Base-by-base conservation (phyloP, 2,888 invertebrate species). In the Oxystoma pomonae region DNA sequence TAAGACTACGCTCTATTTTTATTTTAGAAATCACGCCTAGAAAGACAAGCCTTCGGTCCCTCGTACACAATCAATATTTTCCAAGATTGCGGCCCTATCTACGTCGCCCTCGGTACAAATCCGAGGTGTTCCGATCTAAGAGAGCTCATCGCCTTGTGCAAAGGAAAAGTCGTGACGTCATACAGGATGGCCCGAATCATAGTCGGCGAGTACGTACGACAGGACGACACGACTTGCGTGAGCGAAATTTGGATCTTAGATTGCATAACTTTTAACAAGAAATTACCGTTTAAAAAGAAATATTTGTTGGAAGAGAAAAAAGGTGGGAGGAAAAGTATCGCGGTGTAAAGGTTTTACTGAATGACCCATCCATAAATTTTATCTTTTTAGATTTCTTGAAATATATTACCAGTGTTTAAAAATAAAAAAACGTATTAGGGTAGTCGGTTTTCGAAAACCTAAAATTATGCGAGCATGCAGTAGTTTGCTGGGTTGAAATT, bases 181-280 rank as follows among this genome's bases (percentile, higher is more conserved):
- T 72, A 76, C 5, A 74, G 80, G 60, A 75, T 77, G 56, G 87
- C 88, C 0, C 80, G 81, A 71, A 81, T 87, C 61, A 75, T 84
- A 9, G 77, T 89, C 49, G 88, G 87, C 1, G 79, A 79, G 53
- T 67, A 67, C 16, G 61, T 72, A 0, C 61, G 66, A 9, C 68
- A 74, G n/a, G 69, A 71, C 20, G 69, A 68, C 20, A 65, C 71
- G 0, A 71, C 78, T 3, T 86, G 84, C 67, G 76, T 88, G 0
- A 81, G 78, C 60, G 86, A 86, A 69, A 78, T 78, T 56, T 89
- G 89, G 89, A 76, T 89, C 20, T 77, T 89, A 59, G 89, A 89
- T 77, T 86, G 84, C 56, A 85, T 89, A 62, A 83, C 83, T 0
- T 78, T 80, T 22, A 85, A 86, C 72, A 81, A 82, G 56, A 65